Evolutionary conservation across 2,888 invertebrate genomes (phyloP), one percentile per base, ranked within the genome.

Genomic region (Pachycephus smyrnensis): DNA sequence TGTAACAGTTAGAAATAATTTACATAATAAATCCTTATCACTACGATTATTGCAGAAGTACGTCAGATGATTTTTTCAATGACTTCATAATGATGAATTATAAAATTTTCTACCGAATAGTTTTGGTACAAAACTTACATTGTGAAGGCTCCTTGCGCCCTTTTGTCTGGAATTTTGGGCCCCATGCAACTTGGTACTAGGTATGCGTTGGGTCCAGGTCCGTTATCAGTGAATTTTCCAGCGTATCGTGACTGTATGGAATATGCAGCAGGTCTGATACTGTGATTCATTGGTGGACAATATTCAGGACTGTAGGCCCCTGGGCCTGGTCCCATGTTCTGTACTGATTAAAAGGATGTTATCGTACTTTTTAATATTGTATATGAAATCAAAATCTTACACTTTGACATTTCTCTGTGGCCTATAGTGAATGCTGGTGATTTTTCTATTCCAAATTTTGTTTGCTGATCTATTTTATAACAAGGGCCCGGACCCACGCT

Each of bases 171-270:
- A 37, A 93, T 92, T 85, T 91, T 92, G 0, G 93, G 93, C 11
- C 94, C 94, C 30, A 94, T 85, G 69, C 92, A 92, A 0, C 92
- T 88, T 9, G 94, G 94, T 36, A 93, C 85, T 55, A 87, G 84
- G 88, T 95, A 95, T 69, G 94, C 93, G 87, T 94, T 95, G 36
- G 95, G 94, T 33, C 94, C 95, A 1, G 95, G 95, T 12, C 88
- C 87, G 31, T 74, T 75, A 11, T 91, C 92, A 4, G 83, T 80
- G 12, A 88, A 82, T 75, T 87, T 88, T 32, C 81, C 85, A 69
- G 83, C 80, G 37, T 92, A 91, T 80, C 94, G 92, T 36, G 92
- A 91, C 69, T 93, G 92, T 88, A 95, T 93, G 0, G 93, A 93
- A 90, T 93, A 95, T 11, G 92, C 91, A 4, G 95, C 95, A 36